These are phyloP conservation scores for Melitaea cinxia DNA, from an alignment of 1,140 invertebrate species.

Conservation along the genomic window DNA sequence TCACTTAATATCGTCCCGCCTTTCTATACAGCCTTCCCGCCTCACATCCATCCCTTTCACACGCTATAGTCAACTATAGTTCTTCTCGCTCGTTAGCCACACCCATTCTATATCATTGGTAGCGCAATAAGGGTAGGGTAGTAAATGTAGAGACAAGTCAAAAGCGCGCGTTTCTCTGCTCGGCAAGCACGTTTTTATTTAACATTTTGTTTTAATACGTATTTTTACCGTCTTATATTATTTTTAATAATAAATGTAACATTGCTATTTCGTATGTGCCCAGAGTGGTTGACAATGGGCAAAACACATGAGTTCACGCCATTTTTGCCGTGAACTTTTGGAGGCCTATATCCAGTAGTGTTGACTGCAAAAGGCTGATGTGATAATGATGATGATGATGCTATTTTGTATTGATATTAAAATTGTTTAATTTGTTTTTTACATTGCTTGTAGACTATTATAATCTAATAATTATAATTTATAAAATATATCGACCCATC, in stretches of 20 bases:
- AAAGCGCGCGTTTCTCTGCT: constrained; percentile 10
- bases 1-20: constrained; percentile 23
- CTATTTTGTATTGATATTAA: no score
- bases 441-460: no score
- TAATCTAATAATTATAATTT: no score
- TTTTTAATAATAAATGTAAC: not conserved
- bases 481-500: no score
- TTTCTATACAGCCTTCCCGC: constrained; percentile 23
- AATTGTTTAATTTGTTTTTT: no score
- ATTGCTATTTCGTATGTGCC: no score
- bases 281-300: no score
- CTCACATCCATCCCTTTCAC: constrained; percentile 32
- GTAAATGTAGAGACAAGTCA: constrained; percentile 9
- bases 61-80: not conserved
- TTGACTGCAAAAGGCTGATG: no score
- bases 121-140: constrained; percentile 14
- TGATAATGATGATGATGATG: no score
- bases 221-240: not conserved
- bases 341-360: no score
- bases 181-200: constrained; percentile 10
- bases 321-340: no score
- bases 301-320: no score
- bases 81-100: constrained; percentile 32
- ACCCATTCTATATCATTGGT: constrained; percentile 44
- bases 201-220: constrained; percentile 7